Conservation (phyloP, 2,888 invertebrate genomes). For the Stenotaenia linearis region DNA sequence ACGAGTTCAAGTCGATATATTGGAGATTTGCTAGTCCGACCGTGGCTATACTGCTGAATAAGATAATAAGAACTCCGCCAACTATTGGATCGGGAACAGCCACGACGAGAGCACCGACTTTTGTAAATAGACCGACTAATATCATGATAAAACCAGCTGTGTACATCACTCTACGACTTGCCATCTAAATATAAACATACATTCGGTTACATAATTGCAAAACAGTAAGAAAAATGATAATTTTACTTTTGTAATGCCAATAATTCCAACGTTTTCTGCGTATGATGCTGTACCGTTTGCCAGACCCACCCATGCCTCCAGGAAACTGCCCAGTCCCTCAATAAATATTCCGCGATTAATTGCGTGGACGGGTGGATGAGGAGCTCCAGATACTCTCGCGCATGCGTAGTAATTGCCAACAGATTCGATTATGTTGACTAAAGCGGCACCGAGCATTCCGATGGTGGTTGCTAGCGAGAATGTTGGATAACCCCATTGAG, state of each 20-base stretch:
- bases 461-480: no score
- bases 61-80: constrained; percentile 40
- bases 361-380: constrained; percentile 76
- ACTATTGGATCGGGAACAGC: constrained; percentile 50
- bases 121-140: constrained; percentile 48
- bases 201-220: neutral
- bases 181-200: neutral
- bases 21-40: constrained; percentile 64
- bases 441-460: constrained; percentile 72
- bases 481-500: no score
- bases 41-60: constrained; percentile 46
- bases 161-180: constrained; percentile 48
- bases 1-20: constrained; percentile 72
- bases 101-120: constrained; percentile 50
- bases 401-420: constrained; percentile 87
- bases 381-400: constrained; percentile 61
- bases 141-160: constrained; percentile 45
- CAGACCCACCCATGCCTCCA: constrained; percentile 78
- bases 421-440: constrained; percentile 73
- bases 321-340: constrained; percentile 75
- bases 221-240: neutral
- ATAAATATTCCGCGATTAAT: constrained; percentile 80
- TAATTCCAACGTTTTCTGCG: constrained; percentile 83
- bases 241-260: constrained; percentile 74
- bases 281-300: constrained; percentile 85